Evolutionary conservation across 1,140 invertebrate species (phyloP), one percentile per base, ranked within the genome.

Genomic region (Drosophila simulans): DNA sequence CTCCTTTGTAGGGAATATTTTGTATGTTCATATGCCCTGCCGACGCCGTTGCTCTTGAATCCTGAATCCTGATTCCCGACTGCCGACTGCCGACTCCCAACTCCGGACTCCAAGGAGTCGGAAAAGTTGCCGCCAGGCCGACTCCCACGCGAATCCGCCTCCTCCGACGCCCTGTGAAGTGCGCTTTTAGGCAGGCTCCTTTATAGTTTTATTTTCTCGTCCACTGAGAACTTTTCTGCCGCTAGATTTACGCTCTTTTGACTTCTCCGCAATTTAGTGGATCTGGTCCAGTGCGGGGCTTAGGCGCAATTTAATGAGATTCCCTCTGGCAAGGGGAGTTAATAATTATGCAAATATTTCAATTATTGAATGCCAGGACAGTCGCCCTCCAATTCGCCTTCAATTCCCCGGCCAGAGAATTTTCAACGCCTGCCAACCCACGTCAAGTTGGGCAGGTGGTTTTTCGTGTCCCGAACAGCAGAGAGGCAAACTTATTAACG

Each of bases 1-100:
- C 83, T 89, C 89, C 81, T 91, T 91, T 91, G 84, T 90, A 89
- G 85, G 75, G 70, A 86, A 88, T 83, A 88, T 88, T 88, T 88
- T 89, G 79, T 88, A 83, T 88, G 83, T 88, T 88, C 83, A 88
- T 89, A 88, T 88, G 84, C 83, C 81, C 63, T 68, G 80, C 71
- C 80, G 65, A 53, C 76, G 68, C 60, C 69, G 64, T 46, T 60
- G 74, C 81, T 88, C 75, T 79, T 88, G 79, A 79, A 75, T 79
- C 73, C 64, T 53, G 60, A 64, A 25, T 40, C 73, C 59, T 17
- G 17, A 17, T 17, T 17, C 17, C 17, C n/a, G 55, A 63, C 51
- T 40, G 17, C 17, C 57, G 53, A 52, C 49, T 35, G 39, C 54
- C n/a, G 55, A 63, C 51, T 40, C 58, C 58, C 13, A 3, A 11